Evolutionary conservation across 2,888 invertebrate genomes (phyloP), one percentile per base, ranked within the genome.

Genomic region (Scaptomyza tumidula): DNA sequence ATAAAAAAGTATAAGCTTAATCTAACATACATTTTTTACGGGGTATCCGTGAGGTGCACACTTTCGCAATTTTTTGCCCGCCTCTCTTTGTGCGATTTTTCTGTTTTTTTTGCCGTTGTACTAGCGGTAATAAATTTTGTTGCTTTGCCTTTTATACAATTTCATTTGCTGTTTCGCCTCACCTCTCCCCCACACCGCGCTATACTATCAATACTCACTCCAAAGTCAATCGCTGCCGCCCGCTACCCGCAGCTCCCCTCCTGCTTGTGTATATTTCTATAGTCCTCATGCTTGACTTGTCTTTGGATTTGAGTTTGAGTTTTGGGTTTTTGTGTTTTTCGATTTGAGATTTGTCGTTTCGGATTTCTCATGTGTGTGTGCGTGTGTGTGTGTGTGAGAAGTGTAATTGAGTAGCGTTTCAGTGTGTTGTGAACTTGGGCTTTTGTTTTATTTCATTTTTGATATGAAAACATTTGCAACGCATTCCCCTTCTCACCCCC

Each of bases 381-480:
- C 33, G 48, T 33, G 45, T 49, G 57, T 54, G 57, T 58, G 52
- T 60, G 62, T 45, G 46, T 37, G 46, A 39, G 48, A 57, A 31
- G 87, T 88, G 89, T 86, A 86, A 86, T 86, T 88, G 85, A 86
- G 87, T 78, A 88, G 89, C 82, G 87, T 79, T 79, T 70, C 72
- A 74, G 74, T 85, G 72, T 69, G 78, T 41, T 75, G 78, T 70
- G 72, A 69, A 24, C 68, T 68, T 71, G 68, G 78, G 71, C 79
- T 78, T 86, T 88, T 84, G 86, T 88, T 84, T 84, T 88, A 84
- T 88, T 88, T 84, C 80, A 84, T 84, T 86, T 84, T 88, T 84
- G 88, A 84, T 88, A 88, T 88, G 60, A 86, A 84, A 84, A 82
- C 88, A 83, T 88, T 86, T 86, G 80, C 71, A 71, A 72, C 63